These are phyloP conservation scores for Solenodon paradoxus DNA, from an alignment of 2,113 vertebrate species.

Conservation along the genomic window DNA sequence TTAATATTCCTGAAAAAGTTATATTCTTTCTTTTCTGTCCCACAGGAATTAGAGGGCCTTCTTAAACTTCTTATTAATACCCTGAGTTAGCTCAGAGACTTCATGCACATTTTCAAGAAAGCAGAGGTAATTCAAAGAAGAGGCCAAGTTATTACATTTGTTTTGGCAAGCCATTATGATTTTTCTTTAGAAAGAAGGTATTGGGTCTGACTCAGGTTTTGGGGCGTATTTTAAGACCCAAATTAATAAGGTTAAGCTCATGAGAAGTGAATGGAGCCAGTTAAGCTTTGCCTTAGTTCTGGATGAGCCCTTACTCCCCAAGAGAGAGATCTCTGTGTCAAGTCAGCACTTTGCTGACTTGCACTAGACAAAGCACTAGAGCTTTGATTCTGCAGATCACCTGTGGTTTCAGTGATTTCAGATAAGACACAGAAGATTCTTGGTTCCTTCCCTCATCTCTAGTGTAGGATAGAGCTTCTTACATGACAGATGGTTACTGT, in stretches of 20 bases:
- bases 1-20: neutral
- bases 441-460: neutral
- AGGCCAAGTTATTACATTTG: conserved; percentile 1
- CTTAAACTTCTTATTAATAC: conserved; percentile 41
- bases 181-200: conserved; percentile 31
- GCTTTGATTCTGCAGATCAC: neutral
- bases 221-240: neutral
- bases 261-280: neutral
- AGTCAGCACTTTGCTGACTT: neutral
- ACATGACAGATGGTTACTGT: no score
- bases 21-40: neutral
- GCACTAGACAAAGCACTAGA: no score
- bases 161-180: conserved; percentile 16
- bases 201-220: neutral
- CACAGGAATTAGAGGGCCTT: neutral
- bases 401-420: neutral
- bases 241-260: neutral
- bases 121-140: conserved; percentile 28
- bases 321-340: neutral
- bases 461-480: neutral
- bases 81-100: conserved; percentile 5
- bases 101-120: conserved; percentile 41
- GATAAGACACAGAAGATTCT: neutral
- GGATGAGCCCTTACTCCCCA: neutral
- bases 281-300: neutral